A percentile compares a stretch with the other conserved stretches of the same genome.
Evolutionary conservation across 2,797 vertebrate species (phyloP).

Genomic region (Carapus acus): DNA sequence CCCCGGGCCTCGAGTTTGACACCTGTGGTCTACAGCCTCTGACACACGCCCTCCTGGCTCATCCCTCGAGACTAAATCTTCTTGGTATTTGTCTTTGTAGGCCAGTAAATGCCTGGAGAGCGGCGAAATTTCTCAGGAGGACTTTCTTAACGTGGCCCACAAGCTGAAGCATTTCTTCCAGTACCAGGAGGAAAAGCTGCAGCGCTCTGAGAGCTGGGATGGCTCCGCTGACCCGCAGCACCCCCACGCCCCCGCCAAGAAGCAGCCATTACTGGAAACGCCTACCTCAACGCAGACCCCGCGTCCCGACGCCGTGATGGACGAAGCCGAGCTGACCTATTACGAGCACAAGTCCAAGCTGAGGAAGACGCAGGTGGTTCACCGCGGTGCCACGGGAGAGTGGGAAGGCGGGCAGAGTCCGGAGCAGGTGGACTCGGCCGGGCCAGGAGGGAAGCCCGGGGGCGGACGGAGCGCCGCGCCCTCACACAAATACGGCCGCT

Average conservation of each 20-base stretch:
- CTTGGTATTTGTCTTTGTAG: slow-evolving; percentile 57
- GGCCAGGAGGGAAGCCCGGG: slow-evolving; percentile 7
- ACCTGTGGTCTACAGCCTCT: no score
- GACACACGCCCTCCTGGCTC: background rate
- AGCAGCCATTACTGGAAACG: slow-evolving; percentile 70
- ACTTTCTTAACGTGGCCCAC: slow-evolving; percentile 91
- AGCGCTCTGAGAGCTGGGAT: slow-evolving; percentile 82
- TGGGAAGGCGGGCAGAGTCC: slow-evolving; percentile 59
- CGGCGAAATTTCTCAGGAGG: slow-evolving; percentile 91
- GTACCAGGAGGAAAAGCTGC: slow-evolving; percentile 91
- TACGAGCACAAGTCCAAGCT: slow-evolving; percentile 95
- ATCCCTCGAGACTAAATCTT: background rate
- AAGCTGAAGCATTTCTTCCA: slow-evolving; percentile 94
- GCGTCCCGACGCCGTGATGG: slow-evolving; percentile 43
- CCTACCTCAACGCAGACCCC: slow-evolving; percentile 13
- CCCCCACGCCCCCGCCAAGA: slow-evolving; percentile 69
- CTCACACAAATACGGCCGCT: slow-evolving; percentile 32
- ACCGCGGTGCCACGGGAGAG: slow-evolving; percentile 59
- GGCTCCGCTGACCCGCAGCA: slow-evolving; percentile 58
- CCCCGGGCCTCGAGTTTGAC: no score
- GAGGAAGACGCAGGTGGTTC: slow-evolving; percentile 86
- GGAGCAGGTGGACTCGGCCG: background rate
- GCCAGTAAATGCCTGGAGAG: slow-evolving; percentile 83
- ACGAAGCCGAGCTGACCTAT: slow-evolving; percentile 85
- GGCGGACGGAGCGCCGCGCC: background rate